phyloP scores from a whole-genome alignment of 2,113 vertebrate species.

The Haemorhous mexicanus region DNA sequence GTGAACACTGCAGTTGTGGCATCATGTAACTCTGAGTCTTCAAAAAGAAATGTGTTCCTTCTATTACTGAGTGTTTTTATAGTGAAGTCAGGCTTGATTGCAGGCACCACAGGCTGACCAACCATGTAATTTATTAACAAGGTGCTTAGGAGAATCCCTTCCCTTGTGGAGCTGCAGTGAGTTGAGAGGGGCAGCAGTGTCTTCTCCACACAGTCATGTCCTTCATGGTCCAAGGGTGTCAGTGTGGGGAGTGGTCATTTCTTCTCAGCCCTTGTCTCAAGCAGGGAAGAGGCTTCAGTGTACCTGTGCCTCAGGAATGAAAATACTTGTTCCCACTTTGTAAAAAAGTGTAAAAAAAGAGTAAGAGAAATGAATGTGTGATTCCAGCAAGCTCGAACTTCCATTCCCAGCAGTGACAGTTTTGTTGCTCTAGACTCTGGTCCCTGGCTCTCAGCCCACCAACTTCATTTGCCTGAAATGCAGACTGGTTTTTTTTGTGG shows the following conservation, averaged over 20 bases:
- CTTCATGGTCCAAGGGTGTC: background rate
- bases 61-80: background rate
- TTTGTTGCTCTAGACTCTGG: background rate
- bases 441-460: background rate
- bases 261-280: background rate
- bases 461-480: background rate
- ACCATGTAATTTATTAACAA: background rate
- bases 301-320: background rate
- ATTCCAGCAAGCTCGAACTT: background rate
- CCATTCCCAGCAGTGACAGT: background rate
- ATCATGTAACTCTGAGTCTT: background rate
- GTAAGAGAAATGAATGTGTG: background rate
- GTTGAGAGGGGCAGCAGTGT: background rate
- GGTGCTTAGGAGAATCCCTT: background rate
- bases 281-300: background rate
- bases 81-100: background rate
- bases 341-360: background rate
- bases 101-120: background rate
- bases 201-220: rapidly evolving
- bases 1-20: background rate
- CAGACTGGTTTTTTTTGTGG: background rate
- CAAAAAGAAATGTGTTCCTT: background rate
- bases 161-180: background rate
- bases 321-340: background rate
- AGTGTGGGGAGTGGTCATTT: background rate